These are phyloP conservation scores for Rhingia campestris DNA, from an alignment of 2,888 invertebrate genomes.

Conservation along the genomic window DNA sequence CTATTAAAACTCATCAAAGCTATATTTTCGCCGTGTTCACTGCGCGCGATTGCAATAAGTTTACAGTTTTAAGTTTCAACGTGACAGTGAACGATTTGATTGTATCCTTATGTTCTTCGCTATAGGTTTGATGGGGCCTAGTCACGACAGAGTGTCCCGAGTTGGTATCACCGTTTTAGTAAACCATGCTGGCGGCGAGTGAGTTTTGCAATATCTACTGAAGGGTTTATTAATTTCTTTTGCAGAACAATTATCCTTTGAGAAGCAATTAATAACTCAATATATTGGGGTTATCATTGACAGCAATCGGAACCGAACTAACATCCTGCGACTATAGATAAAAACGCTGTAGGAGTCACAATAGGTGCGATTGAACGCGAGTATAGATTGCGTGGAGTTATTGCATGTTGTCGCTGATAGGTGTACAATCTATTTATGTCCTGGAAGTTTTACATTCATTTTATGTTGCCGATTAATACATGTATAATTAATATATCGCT, in stretches of 20 bases:
- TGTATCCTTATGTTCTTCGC: conserved; percentile 47
- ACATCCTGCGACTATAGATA: conserved; percentile 28
- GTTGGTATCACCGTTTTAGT: conserved; percentile 7
- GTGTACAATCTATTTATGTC: conserved; percentile 51
- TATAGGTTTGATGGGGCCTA: conserved; percentile 51
- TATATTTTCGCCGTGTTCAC: conserved; percentile 43
- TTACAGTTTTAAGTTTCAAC: conserved; percentile 70
- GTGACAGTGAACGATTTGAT: conserved; percentile 66
- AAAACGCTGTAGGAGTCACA: conserved; percentile 7
- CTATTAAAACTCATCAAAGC: conserved; percentile 62
- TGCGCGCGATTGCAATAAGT: conserved; percentile 58
- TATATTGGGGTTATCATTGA: conserved; percentile 40
- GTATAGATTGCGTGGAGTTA: conserved; percentile 21
- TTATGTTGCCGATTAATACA: conserved; percentile 8
- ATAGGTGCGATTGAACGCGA: conserved; percentile 18
- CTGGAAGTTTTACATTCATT: conserved; percentile 14
- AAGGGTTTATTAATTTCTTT: conserved; percentile 60
- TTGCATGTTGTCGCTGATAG: conserved; percentile 50
- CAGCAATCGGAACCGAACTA: conserved; percentile 20
- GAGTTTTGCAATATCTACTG: conserved; percentile 5
- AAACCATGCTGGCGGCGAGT: conserved; percentile 3
- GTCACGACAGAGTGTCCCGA: conserved; percentile 56
- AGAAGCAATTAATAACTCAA: conserved; percentile 67
- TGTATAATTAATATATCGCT: neutral
- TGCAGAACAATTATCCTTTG: conserved; percentile 52